A percentile compares a stretch with the other conserved stretches of the same genome.
Conservation (phyloP, 2,888 invertebrate genomes). For the Alviniconcha strummeri region DNA sequence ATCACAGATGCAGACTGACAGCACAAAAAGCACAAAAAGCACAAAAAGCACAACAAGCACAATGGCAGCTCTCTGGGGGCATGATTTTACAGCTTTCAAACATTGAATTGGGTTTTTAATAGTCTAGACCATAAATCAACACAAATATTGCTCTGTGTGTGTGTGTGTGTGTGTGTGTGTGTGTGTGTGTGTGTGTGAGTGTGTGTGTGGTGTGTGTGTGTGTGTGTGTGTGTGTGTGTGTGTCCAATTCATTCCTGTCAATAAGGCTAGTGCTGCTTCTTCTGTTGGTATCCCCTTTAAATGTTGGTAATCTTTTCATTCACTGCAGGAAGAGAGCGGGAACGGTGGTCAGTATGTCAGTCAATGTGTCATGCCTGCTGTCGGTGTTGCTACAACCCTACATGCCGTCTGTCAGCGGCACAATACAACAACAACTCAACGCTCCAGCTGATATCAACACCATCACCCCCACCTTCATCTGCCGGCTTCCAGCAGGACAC, state of each 20-base stretch:
- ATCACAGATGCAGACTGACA: too few species aligned
- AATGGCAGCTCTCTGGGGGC: too few species aligned
- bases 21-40: too few species aligned
- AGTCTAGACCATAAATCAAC: too few species aligned
- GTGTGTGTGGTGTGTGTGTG: background rate
- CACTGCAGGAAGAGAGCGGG: conserved; percentile 80
- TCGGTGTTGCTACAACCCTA: conserved; percentile 90
- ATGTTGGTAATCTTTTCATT: too few species aligned
- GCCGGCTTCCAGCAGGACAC: conserved; percentile 85
- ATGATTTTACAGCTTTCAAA: too few species aligned
- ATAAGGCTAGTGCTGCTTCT: too few species aligned
- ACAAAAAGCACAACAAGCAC: too few species aligned
- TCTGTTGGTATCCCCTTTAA: too few species aligned
- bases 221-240: background rate
- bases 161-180: background rate
- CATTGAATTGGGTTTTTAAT: too few species aligned
- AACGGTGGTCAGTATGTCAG: conserved; percentile 89
- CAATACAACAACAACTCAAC: conserved; percentile 84
- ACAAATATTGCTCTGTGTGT: too few species aligned
- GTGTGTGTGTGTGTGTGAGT: background rate
- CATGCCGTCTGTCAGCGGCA: conserved; percentile 87
- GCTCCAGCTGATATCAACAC: conserved; percentile 74
- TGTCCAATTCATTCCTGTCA: background rate
- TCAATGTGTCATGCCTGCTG: conserved; percentile 86
- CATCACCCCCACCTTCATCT: conserved; percentile 69